phyloP scores from a whole-genome alignment of 2,113 vertebrate species.

The Astur gentilis region DNA sequence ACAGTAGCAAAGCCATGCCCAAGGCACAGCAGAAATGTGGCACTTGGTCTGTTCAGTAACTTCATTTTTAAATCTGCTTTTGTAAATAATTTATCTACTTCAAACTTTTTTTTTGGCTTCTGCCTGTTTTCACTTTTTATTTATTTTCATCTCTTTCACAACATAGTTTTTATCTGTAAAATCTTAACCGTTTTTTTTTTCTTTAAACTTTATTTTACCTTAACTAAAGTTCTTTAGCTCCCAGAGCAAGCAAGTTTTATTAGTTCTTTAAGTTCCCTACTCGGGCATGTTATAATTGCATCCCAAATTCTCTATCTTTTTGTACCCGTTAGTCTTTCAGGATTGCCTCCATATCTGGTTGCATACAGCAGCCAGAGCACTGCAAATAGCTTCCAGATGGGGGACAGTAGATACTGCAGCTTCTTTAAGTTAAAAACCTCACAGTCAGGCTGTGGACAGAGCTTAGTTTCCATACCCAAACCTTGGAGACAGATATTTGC shows the following conservation, averaged over 20 bases:
- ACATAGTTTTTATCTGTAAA: background rate
- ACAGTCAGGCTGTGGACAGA: background rate
- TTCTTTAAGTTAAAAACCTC: background rate
- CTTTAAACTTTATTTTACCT: background rate
- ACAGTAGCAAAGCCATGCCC: accelerated
- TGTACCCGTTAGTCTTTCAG: background rate
- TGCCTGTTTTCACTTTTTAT: background rate
- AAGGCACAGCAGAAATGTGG: background rate
- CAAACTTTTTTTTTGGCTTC: background rate
- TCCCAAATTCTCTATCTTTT: background rate
- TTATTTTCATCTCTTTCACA: background rate
- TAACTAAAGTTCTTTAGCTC: background rate
- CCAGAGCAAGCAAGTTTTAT: background rate
- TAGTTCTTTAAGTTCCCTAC: background rate
- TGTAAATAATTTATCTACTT: background rate
- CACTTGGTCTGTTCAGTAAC: background rate
- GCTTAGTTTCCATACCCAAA: background rate
- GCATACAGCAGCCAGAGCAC: background rate
- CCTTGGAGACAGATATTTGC: background rate
- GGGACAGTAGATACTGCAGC: background rate
- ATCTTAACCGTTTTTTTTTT: background rate
- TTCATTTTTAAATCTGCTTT: background rate
- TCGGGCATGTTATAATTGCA: background rate
- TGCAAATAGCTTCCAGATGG: background rate
- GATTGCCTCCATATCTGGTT: background rate